These are phyloP conservation scores for Lordiphosa clarofinis DNA, from an alignment of 1,140 invertebrate species.

Conservation along the genomic window DNA sequence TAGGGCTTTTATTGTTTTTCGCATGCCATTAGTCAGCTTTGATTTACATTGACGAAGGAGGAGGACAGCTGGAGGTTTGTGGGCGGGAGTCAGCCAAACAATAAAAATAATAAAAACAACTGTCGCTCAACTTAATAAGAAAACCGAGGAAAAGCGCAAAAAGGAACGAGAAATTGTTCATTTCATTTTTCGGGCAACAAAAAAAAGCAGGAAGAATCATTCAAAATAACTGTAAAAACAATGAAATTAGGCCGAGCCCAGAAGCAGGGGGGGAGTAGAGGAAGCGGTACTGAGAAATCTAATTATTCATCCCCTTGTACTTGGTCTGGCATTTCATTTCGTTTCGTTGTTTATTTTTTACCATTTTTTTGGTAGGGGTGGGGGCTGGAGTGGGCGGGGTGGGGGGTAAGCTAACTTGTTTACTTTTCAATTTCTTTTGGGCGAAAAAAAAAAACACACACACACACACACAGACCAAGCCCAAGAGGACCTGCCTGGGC, in stretches of 20 bases:
- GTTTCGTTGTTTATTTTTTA: constrained; percentile 22
- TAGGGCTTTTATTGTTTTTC: constrained; percentile 76
- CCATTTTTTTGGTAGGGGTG: constrained; percentile 1
- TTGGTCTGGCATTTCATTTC: constrained; percentile 28
- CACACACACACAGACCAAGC: neutral
- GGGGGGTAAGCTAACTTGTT: constrained; percentile 34
- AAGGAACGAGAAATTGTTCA: constrained; percentile 38
- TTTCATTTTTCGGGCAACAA: constrained; percentile 25
- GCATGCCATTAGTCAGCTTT: constrained; percentile 76
- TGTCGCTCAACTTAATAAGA: constrained; percentile 75
- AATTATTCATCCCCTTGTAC: constrained; percentile 78
- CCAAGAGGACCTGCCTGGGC: constrained; percentile 1
- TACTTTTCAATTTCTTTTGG: constrained; percentile 41
- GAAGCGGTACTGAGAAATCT: constrained; percentile 66
- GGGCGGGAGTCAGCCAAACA: constrained; percentile 27
- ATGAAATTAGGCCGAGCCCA: constrained; percentile 70
- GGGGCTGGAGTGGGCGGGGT: neutral
- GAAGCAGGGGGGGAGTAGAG: constrained; percentile 2
- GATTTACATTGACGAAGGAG: constrained; percentile 52
- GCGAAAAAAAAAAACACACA: constrained; percentile 9
- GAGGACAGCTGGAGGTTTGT: constrained; percentile 2
- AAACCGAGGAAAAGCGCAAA: constrained; percentile 28
- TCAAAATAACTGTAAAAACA: constrained; percentile 75
- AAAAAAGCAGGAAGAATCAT: constrained; percentile 47
- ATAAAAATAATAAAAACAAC: constrained; percentile 77